Conservation (phyloP, 2,797 vertebrate species). For the Neostethus bicornis region DNA sequence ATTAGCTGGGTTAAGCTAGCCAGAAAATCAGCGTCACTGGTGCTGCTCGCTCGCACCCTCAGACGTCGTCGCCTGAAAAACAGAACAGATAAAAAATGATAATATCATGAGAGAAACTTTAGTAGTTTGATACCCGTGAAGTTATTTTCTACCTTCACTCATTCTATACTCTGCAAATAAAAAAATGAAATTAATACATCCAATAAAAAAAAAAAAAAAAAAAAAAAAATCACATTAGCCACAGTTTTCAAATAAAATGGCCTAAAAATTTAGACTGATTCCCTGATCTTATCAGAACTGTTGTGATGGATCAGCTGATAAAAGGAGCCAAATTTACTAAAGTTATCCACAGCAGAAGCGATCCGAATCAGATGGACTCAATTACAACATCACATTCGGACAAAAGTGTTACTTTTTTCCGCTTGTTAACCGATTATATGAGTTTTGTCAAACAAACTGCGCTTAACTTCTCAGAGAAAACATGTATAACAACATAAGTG, state of each 20-base stretch:
- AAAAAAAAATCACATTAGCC: too few species aligned
- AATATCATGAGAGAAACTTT: neutral
- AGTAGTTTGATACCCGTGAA: too few species aligned
- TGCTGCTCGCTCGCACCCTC: conserved; percentile 94
- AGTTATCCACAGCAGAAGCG: neutral
- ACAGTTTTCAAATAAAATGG: too few species aligned
- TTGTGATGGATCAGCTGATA: neutral
- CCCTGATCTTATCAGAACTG: neutral
- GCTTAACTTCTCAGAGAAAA: too few species aligned
- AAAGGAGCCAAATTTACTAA: neutral
- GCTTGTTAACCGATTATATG: too few species aligned
- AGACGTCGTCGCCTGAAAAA: conserved; percentile 86
- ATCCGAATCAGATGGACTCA: neutral
- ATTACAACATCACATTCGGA: too few species aligned
- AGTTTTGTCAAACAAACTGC: too few species aligned
- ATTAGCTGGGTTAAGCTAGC: conserved; percentile 95
- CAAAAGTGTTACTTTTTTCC: too few species aligned
- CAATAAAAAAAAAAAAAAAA: too few species aligned
- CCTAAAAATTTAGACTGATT: neutral
- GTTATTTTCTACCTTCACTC: too few species aligned
- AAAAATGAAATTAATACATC: too few species aligned
- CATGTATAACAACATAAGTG: neutral
- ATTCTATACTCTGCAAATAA: too few species aligned
- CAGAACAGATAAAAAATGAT: neutral
- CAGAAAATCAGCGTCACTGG: conserved; percentile 93